phyloP scores from a whole-genome alignment of 2,888 invertebrate species.

The Aphodius granarius region DNA sequence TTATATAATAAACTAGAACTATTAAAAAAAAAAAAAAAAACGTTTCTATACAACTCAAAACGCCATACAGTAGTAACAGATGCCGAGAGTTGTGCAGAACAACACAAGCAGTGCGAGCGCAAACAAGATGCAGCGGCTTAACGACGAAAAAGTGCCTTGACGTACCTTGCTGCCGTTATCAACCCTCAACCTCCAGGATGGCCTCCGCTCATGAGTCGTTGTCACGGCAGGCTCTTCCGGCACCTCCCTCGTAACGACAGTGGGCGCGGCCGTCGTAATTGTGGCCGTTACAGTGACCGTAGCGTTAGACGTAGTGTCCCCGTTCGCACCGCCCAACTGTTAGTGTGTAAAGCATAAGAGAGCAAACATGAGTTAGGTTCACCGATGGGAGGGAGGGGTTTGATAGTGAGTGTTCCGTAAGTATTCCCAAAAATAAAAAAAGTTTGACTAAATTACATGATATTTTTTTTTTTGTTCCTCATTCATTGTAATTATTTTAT shows the following conservation, averaged over 20 bases:
- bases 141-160: slow-evolving; percentile 10
- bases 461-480: no score
- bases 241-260: slow-evolving; percentile 42
- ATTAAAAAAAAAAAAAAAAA: no score
- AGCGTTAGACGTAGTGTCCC: slow-evolving; percentile 38
- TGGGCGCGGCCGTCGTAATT: slow-evolving; percentile 60
- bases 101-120: not conserved
- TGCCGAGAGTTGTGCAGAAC: not conserved
- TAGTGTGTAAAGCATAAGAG: slow-evolving; percentile 32
- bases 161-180: slow-evolving; percentile 85
- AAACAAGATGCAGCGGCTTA: not conserved
- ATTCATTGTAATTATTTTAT: no score
- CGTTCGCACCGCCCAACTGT: slow-evolving; percentile 46
- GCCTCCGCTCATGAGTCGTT: slow-evolving; percentile 73
- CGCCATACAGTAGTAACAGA: not conserved
- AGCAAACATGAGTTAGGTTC: slow-evolving; percentile 3
- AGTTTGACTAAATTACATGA: no score
- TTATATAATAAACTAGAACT: not conserved
- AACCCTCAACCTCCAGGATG: slow-evolving; percentile 89
- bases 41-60: not conserved
- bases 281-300: slow-evolving; percentile 57
- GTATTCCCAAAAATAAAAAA: not conserved
- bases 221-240: slow-evolving; percentile 43
- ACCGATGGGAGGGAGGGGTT: not conserved
- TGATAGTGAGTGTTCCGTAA: not conserved